These are phyloP conservation scores for Ochotona princeps DNA, from an alignment of 2,113 vertebrate genomes.

Conservation along the genomic window DNA sequence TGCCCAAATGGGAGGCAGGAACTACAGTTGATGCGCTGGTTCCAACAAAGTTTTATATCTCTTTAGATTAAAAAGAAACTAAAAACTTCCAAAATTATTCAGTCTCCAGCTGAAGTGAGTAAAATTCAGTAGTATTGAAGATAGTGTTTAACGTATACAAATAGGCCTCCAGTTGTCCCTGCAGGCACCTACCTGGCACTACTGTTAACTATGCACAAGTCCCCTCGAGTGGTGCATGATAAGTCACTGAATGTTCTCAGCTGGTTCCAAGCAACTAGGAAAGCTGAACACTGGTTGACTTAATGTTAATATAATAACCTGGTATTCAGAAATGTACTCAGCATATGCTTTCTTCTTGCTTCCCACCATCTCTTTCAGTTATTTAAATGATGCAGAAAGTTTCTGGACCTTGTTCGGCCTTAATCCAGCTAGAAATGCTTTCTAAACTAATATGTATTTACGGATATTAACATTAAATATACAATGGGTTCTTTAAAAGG, in stretches of 20 bases:
- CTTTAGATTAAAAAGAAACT: conserved; percentile 26
- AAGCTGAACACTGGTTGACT: neutral
- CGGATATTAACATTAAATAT: conserved; percentile 9
- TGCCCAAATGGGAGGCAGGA: too few relatives aligned
- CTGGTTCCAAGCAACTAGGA: conserved; percentile 11
- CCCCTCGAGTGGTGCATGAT: neutral
- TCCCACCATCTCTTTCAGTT: conserved; percentile 50
- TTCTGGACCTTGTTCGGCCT: conserved; percentile 48
- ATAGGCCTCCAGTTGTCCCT: neutral
- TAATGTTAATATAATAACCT: conserved; percentile 59
- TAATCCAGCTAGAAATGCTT: conserved; percentile 56
- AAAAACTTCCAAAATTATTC: conserved; percentile 6
- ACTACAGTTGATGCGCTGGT: too few relatives aligned
- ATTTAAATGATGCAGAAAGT: conserved; percentile 47
- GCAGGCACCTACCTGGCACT: neutral
- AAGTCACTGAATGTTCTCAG: conserved; percentile 31
- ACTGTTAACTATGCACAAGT: neutral
- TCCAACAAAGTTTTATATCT: neutral
- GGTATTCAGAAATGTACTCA: conserved; percentile 35
- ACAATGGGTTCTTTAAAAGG: neutral
- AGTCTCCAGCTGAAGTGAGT: neutral
- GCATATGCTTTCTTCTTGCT: conserved; percentile 55
- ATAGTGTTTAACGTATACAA: neutral
- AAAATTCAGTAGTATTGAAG: neutral
- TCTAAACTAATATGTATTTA: conserved; percentile 44